These are phyloP conservation scores for Pelusios castaneus DNA, from an alignment of 2,113 vertebrate species.

Conservation along the genomic window DNA sequence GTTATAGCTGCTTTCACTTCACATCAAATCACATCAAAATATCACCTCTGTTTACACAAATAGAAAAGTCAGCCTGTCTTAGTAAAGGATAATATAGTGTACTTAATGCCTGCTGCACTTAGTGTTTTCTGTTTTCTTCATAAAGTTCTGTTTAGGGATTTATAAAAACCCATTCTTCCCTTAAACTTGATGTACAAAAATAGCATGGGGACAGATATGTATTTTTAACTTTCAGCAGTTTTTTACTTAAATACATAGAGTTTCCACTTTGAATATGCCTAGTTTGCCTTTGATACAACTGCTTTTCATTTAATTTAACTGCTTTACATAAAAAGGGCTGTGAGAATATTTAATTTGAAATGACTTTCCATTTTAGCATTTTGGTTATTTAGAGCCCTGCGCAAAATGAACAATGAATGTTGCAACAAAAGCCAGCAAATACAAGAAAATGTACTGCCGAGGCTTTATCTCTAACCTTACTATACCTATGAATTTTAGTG, in stretches of 20 bases:
- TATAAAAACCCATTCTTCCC: background rate
- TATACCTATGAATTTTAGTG: background rate
- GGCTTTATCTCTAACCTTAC: background rate
- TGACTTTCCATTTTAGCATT: too few relatives aligned
- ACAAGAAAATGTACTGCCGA: accelerated
- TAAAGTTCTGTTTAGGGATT: background rate
- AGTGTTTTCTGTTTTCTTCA: background rate
- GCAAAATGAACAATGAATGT: background rate
- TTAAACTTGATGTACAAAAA: too few relatives aligned
- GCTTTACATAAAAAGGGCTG: too few relatives aligned
- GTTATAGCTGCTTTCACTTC: background rate
- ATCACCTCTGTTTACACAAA: background rate
- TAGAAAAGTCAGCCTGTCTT: background rate
- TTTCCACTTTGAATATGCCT: too few relatives aligned
- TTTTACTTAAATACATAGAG: too few relatives aligned
- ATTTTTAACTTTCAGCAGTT: too few relatives aligned
- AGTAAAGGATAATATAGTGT: background rate
- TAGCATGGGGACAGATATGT: too few relatives aligned
- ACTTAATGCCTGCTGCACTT: background rate
- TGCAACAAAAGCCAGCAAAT: background rate
- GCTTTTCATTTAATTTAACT: too few relatives aligned
- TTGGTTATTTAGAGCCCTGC: background rate
- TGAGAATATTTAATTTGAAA: too few relatives aligned
- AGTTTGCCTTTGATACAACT: too few relatives aligned
- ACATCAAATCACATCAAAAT: background rate